Base-by-base conservation (phyloP, 2,888 invertebrate species). In the Euplagia quadripunctaria region DNA sequence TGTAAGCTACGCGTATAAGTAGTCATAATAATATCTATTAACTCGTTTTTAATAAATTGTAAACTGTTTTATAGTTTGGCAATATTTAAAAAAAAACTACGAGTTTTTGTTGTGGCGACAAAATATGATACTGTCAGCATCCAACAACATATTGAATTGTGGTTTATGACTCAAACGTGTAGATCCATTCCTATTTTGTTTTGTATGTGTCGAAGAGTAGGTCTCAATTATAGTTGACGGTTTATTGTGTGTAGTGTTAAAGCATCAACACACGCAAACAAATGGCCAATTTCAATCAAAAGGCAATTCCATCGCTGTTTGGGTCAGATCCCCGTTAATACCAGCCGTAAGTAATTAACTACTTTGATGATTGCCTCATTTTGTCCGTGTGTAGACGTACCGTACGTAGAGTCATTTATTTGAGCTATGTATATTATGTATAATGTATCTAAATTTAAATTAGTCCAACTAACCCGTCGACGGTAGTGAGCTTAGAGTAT, bases 361-460 rank as follows among this genome's bases (percentile, higher is more conserved):
- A 84, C 83, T 84, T 82, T 41, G 80, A 80, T 78, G 82, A 84
- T 85, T 85, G 79, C 76, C 75, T 80, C 77, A 85, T 80, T 78
- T 73, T 31, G 70, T 61, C 74, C 43, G 52, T 66, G 74, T 72
- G 71, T 76, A 66, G 63, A 6, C 17, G 49, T 75, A 68, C 71
- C 74, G 49, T 64, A 5, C 41, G 66, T 75, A 68, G 70, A 75
- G 61, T 51, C 69, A 79, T 61, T 70, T 80, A 77, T 63, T 71
- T 80, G 68, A 75, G 67, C 72, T 74, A 79, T 82, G 76, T 78
- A 79, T 77, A 76, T 9, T 46, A 46, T 46, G 43, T 46, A 46
- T 46, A 46, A 83, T 79, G 78, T 77, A 81, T 86, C 82, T 78
- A 77, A 85, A 86, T 82, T 82, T 84, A 73, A 81, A 81, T 72